A percentile compares a stretch with the other conserved stretches of the same genome.
Evolutionary conservation across 2,888 invertebrate genomes (phyloP).

Genomic region (Sceliomorpha sp.): DNA sequence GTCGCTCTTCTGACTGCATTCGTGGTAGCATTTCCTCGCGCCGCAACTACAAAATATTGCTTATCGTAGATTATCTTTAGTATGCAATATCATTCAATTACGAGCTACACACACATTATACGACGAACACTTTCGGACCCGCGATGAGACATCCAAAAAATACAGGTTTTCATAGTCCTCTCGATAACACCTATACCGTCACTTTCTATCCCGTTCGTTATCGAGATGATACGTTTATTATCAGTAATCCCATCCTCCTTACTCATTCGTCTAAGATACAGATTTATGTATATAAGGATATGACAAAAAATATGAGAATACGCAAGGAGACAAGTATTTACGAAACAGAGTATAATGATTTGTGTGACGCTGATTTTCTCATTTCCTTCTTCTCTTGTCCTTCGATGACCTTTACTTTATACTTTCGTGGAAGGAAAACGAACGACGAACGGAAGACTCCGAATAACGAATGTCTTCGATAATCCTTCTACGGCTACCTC

Average conservation of each 20-base stretch:
- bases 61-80: slow-evolving; percentile 61
- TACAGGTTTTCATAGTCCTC: slow-evolving; percentile 47
- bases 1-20: slow-evolving; percentile 45
- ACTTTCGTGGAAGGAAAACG: slow-evolving; percentile 43
- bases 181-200: slow-evolving; percentile 39
- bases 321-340: neutral
- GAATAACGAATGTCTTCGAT: slow-evolving; percentile 48
- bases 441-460: slow-evolving; percentile 48
- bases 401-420: neutral
- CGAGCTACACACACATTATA: slow-evolving; percentile 62
- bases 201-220: slow-evolving; percentile 23
- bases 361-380: slow-evolving; percentile 57
- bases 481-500: slow-evolving; percentile 31
- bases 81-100: slow-evolving; percentile 52
- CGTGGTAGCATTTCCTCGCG: slow-evolving; percentile 41
- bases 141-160: slow-evolving; percentile 73
- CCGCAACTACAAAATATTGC: slow-evolving; percentile 64
- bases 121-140: slow-evolving; percentile 76
- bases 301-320: slow-evolving; percentile 13
- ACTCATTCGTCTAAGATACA: slow-evolving; percentile 21
- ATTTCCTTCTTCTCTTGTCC: slow-evolving; percentile 9
- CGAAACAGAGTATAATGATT: slow-evolving; percentile 36
- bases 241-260: slow-evolving; percentile 10
- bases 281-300: slow-evolving; percentile 21
- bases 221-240: slow-evolving; percentile 10